Base-by-base conservation (phyloP, 1,140 invertebrate genomes). In the Zaprionus lachaisei region DNA sequence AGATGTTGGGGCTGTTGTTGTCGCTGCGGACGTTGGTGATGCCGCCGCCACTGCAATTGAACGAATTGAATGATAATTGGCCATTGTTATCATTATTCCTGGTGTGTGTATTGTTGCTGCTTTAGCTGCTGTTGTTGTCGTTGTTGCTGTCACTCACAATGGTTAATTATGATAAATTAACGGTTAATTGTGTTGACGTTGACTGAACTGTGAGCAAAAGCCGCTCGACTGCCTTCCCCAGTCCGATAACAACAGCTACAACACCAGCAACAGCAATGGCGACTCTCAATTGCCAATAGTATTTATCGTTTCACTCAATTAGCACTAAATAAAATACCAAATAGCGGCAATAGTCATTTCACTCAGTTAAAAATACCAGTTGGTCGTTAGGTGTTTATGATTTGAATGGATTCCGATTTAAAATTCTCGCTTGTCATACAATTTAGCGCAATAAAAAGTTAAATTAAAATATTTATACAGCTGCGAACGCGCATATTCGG, bases 31-130 rank as follows among this genome's bases (percentile, higher is more conserved):
- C 26, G 76, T 60, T 68, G 83, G 57, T 71, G 80, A 69, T 63
- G 83, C 73, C 56, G 85, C 82, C 49, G 83, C 79, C 68, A 92
- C 91, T 92, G 83, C 62, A 91, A 81, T 92, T 87, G 83, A 86
- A 86, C 83, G 83, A 90, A 91, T 91, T 85, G 83, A 91, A 87
- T 80, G 87, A 91, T 91, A 91, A 91, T 87, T 91, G 87, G 81
- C 78, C 67, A 91, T 90, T 90, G 85, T 90, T 81, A 85, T 71
- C 83, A 74, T 73, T 69, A 64, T 47, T 47, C 2, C 41, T 47
- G 41, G n/a, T 80, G 34, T 17, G 17, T 49, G 20, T 74, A 57
- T 69, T 76, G 66, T 69, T 68, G 75, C 38, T 74, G 60, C 41
- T 69, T 65, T 66, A 65, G 71, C 44, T 69, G 37, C 26, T 51